Evolutionary conservation across 2,113 vertebrate genomes (phyloP).

Genomic region (Azemiops feae): DNA sequence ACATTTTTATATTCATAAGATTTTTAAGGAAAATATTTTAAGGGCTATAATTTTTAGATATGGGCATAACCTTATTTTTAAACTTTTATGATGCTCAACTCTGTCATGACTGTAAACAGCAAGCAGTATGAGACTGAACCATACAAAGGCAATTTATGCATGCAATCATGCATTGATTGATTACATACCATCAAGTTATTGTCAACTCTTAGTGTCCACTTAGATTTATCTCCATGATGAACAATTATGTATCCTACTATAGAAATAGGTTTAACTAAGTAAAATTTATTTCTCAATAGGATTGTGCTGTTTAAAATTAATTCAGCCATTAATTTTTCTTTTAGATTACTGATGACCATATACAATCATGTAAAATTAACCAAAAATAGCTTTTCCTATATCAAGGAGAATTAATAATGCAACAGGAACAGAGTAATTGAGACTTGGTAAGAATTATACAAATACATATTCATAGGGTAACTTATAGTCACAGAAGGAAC

Average conservation of each 20-base stretch:
- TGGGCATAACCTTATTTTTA: not conserved
- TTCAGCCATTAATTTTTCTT: not conserved
- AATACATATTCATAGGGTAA: not conserved
- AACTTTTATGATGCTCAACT: not conserved
- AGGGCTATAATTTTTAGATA: not conserved
- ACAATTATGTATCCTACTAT: not conserved
- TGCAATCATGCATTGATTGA: not conserved
- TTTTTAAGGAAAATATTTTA: not conserved
- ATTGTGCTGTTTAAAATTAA: not conserved
- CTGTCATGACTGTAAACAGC: not conserved
- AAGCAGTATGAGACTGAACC: not conserved
- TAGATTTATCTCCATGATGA: not conserved
- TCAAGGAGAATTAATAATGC: not conserved
- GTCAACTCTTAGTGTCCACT: not conserved
- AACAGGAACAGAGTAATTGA: not conserved
- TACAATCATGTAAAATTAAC: not conserved
- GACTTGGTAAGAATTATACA: not conserved
- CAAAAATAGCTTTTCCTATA: not conserved
- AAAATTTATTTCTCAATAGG: not conserved
- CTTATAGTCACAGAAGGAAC: not conserved
- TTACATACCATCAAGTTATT: not conserved
- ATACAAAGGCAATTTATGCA: not conserved
- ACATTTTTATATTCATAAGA: not conserved
- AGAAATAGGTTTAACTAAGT: not conserved
- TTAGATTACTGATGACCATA: not conserved